Percentiles rank a stretch among this genome's conserved stretches.
Evolutionary conservation across 2,888 invertebrate genomes (phyloP).

Genomic region (Drosophila nr. medialis): DNA sequence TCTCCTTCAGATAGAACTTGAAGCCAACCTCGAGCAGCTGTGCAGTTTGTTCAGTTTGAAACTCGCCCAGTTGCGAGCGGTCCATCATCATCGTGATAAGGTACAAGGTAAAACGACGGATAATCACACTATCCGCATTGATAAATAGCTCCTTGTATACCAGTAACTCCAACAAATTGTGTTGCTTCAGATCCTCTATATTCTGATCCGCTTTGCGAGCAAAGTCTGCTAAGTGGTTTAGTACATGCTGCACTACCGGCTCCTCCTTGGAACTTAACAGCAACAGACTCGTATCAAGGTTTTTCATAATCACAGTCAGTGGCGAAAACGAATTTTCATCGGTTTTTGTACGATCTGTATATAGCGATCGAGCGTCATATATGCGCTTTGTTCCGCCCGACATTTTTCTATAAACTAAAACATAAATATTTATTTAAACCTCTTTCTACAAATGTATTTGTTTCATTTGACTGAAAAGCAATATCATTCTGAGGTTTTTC

Average conservation of each 20-base stretch:
- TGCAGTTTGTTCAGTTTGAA: slow-evolving; percentile 47
- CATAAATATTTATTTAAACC: not conserved
- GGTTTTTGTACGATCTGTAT: slow-evolving; percentile 66
- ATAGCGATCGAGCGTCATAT: slow-evolving; percentile 62
- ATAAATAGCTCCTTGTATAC: slow-evolving; percentile 67
- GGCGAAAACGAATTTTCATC: slow-evolving; percentile 63
- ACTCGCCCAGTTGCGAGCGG: slow-evolving; percentile 63
- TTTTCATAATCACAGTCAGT: slow-evolving; percentile 56
- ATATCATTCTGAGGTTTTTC: not conserved
- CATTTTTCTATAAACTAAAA: slow-evolving; percentile 33
- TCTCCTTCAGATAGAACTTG: slow-evolving; percentile 62
- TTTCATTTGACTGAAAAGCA: slow-evolving; percentile 24
- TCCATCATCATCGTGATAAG: slow-evolving; percentile 71
- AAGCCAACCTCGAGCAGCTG: slow-evolving; percentile 57
- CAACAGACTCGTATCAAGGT: slow-evolving; percentile 67
- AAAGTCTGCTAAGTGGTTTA: slow-evolving; percentile 75
- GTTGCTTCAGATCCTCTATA: slow-evolving; percentile 59
- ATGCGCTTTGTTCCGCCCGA: slow-evolving; percentile 52
- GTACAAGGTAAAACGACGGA: slow-evolving; percentile 71
- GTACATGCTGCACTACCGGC: slow-evolving; percentile 61
- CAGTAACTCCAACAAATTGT: slow-evolving; percentile 63
- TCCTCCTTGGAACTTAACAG: slow-evolving; percentile 75
- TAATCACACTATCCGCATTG: slow-evolving; percentile 50
- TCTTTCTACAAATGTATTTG: not conserved
- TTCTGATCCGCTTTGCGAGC: slow-evolving; percentile 68